Evolutionary conservation across 1,140 invertebrate species (phyloP), one percentile per base, ranked within the genome.

Genomic region (Hermetia illucens): DNA sequence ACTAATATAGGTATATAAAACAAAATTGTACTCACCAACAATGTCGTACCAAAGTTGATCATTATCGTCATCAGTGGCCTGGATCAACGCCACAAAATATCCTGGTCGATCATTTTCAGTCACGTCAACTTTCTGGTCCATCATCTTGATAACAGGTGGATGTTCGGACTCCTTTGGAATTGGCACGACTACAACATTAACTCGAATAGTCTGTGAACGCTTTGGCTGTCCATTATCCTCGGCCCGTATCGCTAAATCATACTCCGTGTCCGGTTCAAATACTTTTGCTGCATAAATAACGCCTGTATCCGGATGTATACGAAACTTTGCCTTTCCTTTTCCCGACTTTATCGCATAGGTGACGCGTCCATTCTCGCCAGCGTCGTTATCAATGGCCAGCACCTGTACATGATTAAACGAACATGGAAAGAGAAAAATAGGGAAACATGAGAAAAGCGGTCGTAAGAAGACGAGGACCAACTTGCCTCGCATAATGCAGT

Each of bases 1-100:
- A n/a, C n/a, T n/a, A n/a, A n/a, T n/a, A n/a, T n/a, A n/a, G n/a
- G n/a, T n/a, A n/a, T n/a, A n/a, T n/a, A 38, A 24, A 19, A 31
- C 38, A 34, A 34, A 15, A 3, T 27, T 30, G 30, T 35, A 71
- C 79, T 71, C 64, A 88, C 86, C 82, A 31, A 81, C 71, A 43
- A 95, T 94, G 48, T 85, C 79, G 57, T 84, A 94, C 81, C 86
- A 94, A 27, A 96, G 60, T 31, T 72, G 69, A 53, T 92, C 84
- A 20, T 75, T 74, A 51, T 95, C 89, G 33, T 74, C 69, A 63
- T 94, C 90, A 5, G 70, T 64, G 0, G 87, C 88, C 48, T 85
- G 75, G 36, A 93, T 70, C 16, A 89, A 65, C 9, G 79, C 69
- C 1, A 94, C 79, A 35, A 90, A 63, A 57, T 84, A 84, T 6